phyloP scores from a whole-genome alignment of 2,888 invertebrate genomes.

The Leucozona laternaria region DNA sequence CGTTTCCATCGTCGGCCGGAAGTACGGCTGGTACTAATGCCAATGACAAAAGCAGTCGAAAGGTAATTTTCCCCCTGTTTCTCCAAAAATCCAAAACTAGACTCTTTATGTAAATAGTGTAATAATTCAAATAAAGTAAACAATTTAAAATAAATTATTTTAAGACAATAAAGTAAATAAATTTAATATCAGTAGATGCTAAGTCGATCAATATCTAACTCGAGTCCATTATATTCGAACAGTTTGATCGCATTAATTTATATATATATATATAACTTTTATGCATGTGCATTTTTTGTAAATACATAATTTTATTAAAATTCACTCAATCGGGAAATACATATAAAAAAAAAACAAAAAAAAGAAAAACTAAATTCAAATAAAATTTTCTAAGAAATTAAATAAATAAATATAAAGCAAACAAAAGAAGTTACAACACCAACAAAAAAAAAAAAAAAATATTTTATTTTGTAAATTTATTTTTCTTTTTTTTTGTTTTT shows the following conservation, averaged over 20 bases:
- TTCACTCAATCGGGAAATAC: constrained; percentile 50
- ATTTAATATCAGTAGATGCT: constrained; percentile 57
- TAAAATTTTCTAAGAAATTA: constrained; percentile 8
- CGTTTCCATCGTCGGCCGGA: constrained; percentile 82
- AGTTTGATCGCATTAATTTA: constrained; percentile 46
- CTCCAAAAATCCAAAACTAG: background rate
- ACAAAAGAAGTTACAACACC: constrained; percentile 36
- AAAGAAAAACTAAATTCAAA: constrained; percentile 39
- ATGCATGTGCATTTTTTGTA: constrained; percentile 71
- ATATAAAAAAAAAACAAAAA: constrained; percentile 43
- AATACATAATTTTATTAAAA: constrained; percentile 59
- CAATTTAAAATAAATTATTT: constrained; percentile 16
- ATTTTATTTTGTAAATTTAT: constrained; percentile 77
- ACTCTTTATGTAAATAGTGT: constrained; percentile 48
- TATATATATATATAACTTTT: constrained; percentile 46
- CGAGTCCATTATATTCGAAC: constrained; percentile 42
- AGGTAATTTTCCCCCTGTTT: constrained; percentile 85
- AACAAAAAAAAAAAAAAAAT: constrained; percentile 61
- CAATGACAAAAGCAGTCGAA: constrained; percentile 89
- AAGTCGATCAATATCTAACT: constrained; percentile 52
- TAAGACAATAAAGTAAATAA: constrained; percentile 35
- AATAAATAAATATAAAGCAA: constrained; percentile 18
- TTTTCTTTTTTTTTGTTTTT: constrained; percentile 79
- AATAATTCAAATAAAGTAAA: constrained; percentile 28
- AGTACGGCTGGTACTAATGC: constrained; percentile 83